phyloP scores from a whole-genome alignment of 2,888 invertebrate genomes.

The Prostheceraeus crozeri region DNA sequence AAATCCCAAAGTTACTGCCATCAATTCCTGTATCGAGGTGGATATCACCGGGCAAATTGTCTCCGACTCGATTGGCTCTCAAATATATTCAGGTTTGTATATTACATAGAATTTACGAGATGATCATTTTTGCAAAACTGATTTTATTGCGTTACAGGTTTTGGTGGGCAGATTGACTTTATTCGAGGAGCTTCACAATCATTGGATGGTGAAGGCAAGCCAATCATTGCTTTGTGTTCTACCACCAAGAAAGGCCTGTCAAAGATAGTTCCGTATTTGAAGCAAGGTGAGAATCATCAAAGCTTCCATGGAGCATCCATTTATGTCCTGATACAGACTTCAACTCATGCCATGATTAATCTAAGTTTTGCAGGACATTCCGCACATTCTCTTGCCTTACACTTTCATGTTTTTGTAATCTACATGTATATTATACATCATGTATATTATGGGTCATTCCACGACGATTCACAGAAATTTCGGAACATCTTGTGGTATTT shows the following conservation, averaged over 20 bases:
- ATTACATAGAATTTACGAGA: too few relatives aligned
- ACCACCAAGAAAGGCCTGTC: slow-evolving; percentile 69
- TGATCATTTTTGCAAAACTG: too few relatives aligned
- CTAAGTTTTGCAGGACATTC: too few relatives aligned
- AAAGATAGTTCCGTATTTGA: slow-evolving; percentile 75
- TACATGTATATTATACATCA: too few relatives aligned
- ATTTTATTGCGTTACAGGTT: too few relatives aligned
- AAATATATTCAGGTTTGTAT: slow-evolving; percentile 63
- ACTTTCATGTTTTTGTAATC: too few relatives aligned
- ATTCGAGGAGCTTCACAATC: slow-evolving; percentile 79
- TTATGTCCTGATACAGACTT: neutral
- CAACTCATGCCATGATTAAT: neutral
- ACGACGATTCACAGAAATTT: too few relatives aligned
- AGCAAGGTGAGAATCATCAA: slow-evolving; percentile 69
- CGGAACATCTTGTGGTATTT: too few relatives aligned
- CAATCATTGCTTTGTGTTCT: slow-evolving; percentile 82
- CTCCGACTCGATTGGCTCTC: slow-evolving; percentile 80
- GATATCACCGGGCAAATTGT: slow-evolving; percentile 87
- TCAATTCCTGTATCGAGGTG: slow-evolving; percentile 88
- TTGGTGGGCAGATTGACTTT: slow-evolving; percentile 89
- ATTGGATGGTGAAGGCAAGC: slow-evolving; percentile 75
- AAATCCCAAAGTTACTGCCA: slow-evolving; percentile 85
- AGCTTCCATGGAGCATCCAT: slow-evolving; percentile 25
- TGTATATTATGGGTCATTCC: too few relatives aligned
- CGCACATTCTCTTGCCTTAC: too few relatives aligned